phyloP scores from a whole-genome alignment of 2,888 invertebrate species.

The Geotrupes spiniger region DNA sequence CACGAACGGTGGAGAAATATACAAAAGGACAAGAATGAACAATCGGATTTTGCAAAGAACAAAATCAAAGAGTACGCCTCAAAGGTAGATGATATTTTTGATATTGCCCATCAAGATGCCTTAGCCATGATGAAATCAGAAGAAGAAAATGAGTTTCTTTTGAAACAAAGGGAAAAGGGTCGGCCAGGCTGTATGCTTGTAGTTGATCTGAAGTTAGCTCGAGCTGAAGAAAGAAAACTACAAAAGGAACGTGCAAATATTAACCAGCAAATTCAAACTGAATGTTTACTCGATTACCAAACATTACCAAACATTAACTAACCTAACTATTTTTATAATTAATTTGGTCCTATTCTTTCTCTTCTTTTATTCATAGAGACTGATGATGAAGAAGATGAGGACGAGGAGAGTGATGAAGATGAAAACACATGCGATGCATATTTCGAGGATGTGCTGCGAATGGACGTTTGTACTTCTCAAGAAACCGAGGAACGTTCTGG shows the following conservation, averaged over 20 bases:
- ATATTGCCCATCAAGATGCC: constrained; percentile 13
- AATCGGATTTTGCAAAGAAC: not conserved
- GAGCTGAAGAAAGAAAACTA: not conserved
- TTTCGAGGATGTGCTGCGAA: too few relatives aligned
- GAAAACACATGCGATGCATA: too few relatives aligned
- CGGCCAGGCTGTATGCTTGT: constrained; percentile 6
- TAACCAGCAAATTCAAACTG: too few relatives aligned
- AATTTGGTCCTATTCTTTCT: too few relatives aligned
- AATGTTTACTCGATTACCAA: too few relatives aligned
- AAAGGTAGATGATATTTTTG: constrained; percentile 13
- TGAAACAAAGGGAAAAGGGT: constrained; percentile 8
- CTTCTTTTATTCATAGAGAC: too few relatives aligned
- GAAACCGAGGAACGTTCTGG: too few relatives aligned
- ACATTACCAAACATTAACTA: too few relatives aligned
- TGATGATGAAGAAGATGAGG: too few relatives aligned
- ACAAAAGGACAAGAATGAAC: constrained; percentile 5
- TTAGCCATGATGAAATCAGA: not conserved
- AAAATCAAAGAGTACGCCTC: constrained; percentile 3
- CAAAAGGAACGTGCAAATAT: not conserved
- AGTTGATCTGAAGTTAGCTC: constrained; percentile 4
- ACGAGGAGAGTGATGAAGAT: too few relatives aligned
- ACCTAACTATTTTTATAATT: too few relatives aligned
- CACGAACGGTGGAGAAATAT: constrained; percentile 8
- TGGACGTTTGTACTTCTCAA: too few relatives aligned
- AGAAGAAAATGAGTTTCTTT: constrained; percentile 15